Conservation (phyloP, 1,140 invertebrate genomes). For the Aphaenogaster ashmeadi region DNA sequence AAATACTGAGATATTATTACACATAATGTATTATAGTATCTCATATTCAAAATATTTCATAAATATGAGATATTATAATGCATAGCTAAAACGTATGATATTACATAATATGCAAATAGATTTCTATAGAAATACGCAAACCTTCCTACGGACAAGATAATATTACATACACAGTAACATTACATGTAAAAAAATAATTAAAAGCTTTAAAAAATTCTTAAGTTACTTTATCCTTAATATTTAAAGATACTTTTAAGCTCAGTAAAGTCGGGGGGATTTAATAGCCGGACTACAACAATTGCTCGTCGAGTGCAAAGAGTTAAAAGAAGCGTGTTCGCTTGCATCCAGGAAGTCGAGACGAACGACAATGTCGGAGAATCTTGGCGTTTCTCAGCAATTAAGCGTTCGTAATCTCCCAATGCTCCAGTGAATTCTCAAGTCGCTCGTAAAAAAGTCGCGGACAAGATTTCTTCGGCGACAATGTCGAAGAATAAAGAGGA, state of each 20-base stretch:
- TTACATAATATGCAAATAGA: neutral
- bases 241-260: constrained; percentile 27
- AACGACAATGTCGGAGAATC: constrained; percentile 49
- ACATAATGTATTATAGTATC: too few species aligned
- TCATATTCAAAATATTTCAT: neutral
- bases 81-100: neutral
- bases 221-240: neutral
- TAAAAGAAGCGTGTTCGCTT: constrained; percentile 27
- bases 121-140: neutral
- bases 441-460: constrained; percentile 41
- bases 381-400: constrained; percentile 54
- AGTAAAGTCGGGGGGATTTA: constrained; percentile 19
- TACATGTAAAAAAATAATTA: constrained; percentile 15
- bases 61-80: constrained; percentile 5
- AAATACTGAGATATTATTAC: constrained; percentile 1
- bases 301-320: constrained; percentile 39
- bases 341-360: neutral
- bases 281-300: constrained; percentile 44
- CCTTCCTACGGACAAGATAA: neutral
- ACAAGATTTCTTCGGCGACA: constrained; percentile 44
- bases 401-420: constrained; percentile 43
- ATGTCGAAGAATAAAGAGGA: constrained; percentile 30
- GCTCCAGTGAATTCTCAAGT: constrained; percentile 47
- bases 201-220: constrained; percentile 17
- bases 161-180: neutral